Evolutionary conservation across 2,113 vertebrate species (phyloP).

Genomic region (Numenius arquata): DNA sequence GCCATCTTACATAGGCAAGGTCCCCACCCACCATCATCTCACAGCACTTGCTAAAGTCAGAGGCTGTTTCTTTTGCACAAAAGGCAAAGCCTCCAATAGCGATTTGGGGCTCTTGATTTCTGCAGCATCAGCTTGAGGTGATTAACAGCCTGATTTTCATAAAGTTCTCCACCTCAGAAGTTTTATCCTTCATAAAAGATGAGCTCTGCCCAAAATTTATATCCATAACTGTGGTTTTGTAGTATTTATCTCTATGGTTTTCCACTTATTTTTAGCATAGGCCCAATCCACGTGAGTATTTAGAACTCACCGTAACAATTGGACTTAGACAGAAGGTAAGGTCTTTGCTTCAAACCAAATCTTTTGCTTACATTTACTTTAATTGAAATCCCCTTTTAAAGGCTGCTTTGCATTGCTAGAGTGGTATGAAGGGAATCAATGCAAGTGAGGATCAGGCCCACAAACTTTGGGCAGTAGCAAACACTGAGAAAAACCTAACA

Average conservation of each 20-base stretch:
- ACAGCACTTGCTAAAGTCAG: background rate
- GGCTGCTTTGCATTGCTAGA: background rate
- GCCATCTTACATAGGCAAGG: background rate
- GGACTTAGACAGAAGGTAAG: background rate
- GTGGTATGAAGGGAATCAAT: background rate
- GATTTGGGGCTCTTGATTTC: background rate
- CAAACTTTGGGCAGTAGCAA: background rate
- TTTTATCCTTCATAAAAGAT: background rate
- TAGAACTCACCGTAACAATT: background rate
- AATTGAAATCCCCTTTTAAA: background rate
- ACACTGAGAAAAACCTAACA: background rate
- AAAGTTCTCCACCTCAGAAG: background rate
- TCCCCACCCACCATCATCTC: background rate
- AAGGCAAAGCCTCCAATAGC: background rate
- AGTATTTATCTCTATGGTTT: background rate
- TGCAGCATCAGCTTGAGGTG: background rate
- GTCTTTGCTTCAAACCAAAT: background rate
- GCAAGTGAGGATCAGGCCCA: background rate
- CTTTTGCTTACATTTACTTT: background rate
- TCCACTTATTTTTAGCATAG: background rate
- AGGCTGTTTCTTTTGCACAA: background rate
- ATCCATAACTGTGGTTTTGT: background rate
- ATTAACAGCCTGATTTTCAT: background rate
- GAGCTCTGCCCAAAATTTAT: conserved; percentile 3
- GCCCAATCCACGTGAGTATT: background rate